Base-by-base conservation (phyloP, 1,140 invertebrate genomes). In the Drosophila lacertosa region DNA sequence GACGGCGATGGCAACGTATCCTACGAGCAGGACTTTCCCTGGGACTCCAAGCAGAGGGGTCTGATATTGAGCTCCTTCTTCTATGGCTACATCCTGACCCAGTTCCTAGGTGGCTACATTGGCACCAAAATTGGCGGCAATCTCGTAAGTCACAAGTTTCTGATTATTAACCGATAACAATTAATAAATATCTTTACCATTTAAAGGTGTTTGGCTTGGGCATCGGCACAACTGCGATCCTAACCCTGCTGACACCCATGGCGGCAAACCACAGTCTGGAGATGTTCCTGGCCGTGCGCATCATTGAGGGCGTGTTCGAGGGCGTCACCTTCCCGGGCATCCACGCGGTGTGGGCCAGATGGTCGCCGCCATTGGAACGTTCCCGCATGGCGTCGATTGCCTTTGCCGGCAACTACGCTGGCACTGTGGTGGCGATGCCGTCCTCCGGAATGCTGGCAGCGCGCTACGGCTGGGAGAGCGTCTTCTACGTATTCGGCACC, bases 271-370 rank as follows among this genome's bases (percentile, higher is more conserved):
- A 93, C 35, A 96, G 94, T 70, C 93, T 95, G 1, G 94, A 93
- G 35, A 83, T 96, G 4, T 93, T 98, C 0, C 92, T 98, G 18
- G 92, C 93, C 2, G 92, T 97, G 0, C 92, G 98, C 73, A 94
- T 98, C 11, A 89, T 98, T 18, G 96, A 98, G 92, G 98, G 98
- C 44, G 90, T 98, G 33, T 97, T 96, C 90, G 97, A 98, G 96
- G 97, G 97, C 42, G 97, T 98, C 0, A 97, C 96, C 1, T 98
- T 97, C 91, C 97, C 97, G 4, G 95, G 96, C 70, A 97, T 98
- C 53, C 96, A 97, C 90, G 95, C 95, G 6, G 94, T 98, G 20
- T 97, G 97, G 96, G 93, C 96, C 0, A 94, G 95, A 60, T 98
- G 97, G 97, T 95, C 96, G n/a, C 97, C 97, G 15, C 95, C 95